Base-by-base conservation (phyloP, 2,888 invertebrate species). In the Pristionchus fissidentatus region DNA sequence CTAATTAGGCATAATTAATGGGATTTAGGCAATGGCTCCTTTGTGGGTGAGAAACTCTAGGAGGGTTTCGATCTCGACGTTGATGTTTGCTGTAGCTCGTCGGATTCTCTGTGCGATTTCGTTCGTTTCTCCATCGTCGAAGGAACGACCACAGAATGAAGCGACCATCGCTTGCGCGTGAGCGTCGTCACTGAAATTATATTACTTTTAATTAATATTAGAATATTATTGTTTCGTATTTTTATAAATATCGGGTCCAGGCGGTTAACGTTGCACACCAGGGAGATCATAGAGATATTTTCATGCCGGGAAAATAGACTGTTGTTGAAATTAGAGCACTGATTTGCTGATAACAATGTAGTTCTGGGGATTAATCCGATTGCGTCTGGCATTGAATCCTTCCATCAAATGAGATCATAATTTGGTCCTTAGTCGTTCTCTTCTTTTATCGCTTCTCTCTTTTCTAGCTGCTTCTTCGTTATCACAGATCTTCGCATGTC, bases 101-200 rank as follows among this genome's bases (percentile, higher is more conserved):
- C 92, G 88, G 46, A 92, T 92, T 38, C 92, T 83, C 86, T 92
- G 92, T 35, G 92, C 92, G 66, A 92, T 92, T 85, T 92, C 92
- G 84, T 92, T 92, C n/a, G 92, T 92, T 83, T 92, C 92, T 49
- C 89, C 89, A 86, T 92, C 92, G 84, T 92, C 92, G 85, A 92
- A 92, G 22, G 91, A 91, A 15, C 92, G 90, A 3, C 92, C 92
- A 84, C 92, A 92, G 87, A 92, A 92, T 3, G 90, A 90, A 41
- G 92, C 91, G 35, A 92, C 92, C 92, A 92, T 92, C 10, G 92
- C 92, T 85, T 92, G 92, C 7, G 92, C 91, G 83, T 92, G 91
- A 0, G 91, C 92, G 79, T 92, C 92, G 32, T 92, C 92, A 84
- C 91, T 91, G 85, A 85, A 91, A 89, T 62, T 22, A 22, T 19